phyloP scores from a whole-genome alignment of 2,797 vertebrate species.

The Glyptemys insculpta region DNA sequence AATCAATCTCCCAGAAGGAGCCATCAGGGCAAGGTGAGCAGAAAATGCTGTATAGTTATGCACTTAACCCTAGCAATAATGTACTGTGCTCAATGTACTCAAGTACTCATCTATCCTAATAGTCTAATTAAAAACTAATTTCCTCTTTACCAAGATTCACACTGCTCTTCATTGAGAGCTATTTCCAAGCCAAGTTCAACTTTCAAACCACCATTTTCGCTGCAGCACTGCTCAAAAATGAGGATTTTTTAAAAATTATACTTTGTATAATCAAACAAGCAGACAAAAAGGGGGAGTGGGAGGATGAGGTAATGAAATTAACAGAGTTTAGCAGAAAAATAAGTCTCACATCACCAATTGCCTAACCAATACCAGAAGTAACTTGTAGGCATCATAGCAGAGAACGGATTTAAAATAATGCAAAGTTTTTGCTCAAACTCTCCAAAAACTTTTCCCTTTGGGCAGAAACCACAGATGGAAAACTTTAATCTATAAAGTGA shows the following conservation, averaged over 20 bases:
- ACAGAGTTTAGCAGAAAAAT: too few relatives aligned
- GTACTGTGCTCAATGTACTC: background rate
- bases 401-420: background rate
- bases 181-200: background rate
- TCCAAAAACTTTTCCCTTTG: background rate
- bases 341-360: fast-evolving
- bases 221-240: too few relatives aligned
- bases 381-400: background rate
- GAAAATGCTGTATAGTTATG: background rate
- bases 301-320: too few relatives aligned
- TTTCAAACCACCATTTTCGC: too few relatives aligned
- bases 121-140: background rate
- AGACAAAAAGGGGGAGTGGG: too few relatives aligned
- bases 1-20: background rate
- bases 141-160: background rate
- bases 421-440: background rate
- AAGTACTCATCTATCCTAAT: background rate
- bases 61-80: background rate
- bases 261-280: too few relatives aligned
- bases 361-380: background rate
- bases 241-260: too few relatives aligned
- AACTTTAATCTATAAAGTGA: background rate
- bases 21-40: too few relatives aligned
- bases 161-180: background rate
- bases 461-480: background rate